Evolutionary conservation across 1,140 invertebrate genomes (phyloP), one percentile per base, ranked within the genome.

Genomic region (Nixonia krombeini): DNA sequence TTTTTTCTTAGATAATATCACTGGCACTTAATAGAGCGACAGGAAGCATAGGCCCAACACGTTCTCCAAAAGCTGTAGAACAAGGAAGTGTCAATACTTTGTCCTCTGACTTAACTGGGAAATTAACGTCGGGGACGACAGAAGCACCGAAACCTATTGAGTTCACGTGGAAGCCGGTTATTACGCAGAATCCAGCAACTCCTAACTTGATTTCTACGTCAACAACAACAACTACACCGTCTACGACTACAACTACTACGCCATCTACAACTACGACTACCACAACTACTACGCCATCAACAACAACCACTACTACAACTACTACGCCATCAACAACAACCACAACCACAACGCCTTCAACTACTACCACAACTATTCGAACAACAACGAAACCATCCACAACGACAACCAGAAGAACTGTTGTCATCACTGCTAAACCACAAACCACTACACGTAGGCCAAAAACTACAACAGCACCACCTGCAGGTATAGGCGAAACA

Each of bases 1-100:
- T 25, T 31, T 17, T 49, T 62, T 61, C 64, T 0, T 33, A 85
- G 83, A 85, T 85, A 6, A 71, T 85, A 17, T 76, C 76, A 1
- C 45, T 84, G 16, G 83, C 82, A 4, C 50, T 85, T 33, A 72
- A 65, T 15, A 53, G 49, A 58, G 37, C 29, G 2, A 8, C 49
- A 10, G 71, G 46, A 1, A 74, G 70, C 17, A 50, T 66, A 2
- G 78, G 78, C 13, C 78, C 80, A 7, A 83, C 79, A 18, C 76
- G 80, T 46, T 66, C 78, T 1, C 75, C 82, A 21, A 85, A 85
- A 66, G 82, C 83, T 0, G 79, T 85, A 50, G 73, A 75, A 26
- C 1, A 33, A 8, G 37, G 56, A 0, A 80, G 74, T 26, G 50
- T 74, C 0, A 84, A 84, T 49, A 62, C 62, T 0, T 18, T 83